phyloP scores from a whole-genome alignment of 2,888 invertebrate genomes.

The Xestia ashworthii region DNA sequence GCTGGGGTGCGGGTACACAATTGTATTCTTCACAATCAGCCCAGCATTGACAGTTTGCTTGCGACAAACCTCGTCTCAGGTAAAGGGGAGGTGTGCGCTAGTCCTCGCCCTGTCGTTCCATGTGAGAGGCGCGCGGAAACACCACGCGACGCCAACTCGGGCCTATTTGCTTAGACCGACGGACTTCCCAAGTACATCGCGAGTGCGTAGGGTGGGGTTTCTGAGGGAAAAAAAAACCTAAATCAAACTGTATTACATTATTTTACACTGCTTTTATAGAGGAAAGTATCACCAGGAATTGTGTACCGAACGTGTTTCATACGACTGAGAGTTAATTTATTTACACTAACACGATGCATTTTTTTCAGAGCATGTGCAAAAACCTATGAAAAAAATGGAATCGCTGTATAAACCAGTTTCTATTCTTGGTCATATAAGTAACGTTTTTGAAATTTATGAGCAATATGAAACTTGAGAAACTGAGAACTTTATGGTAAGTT shows the following conservation, averaged over 20 bases:
- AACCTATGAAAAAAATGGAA: slow-evolving; percentile 37
- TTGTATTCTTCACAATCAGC: too few relatives aligned
- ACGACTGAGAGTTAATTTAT: not conserved
- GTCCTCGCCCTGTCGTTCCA: too few relatives aligned
- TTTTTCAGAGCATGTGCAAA: slow-evolving; percentile 34
- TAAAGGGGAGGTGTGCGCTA: too few relatives aligned
- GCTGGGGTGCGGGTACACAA: too few relatives aligned
- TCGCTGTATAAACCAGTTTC: slow-evolving; percentile 18
- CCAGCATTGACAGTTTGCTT: too few relatives aligned
- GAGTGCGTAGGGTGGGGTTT: not conserved
- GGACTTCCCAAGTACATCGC: too few relatives aligned
- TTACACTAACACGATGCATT: not conserved
- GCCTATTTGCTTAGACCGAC: too few relatives aligned
- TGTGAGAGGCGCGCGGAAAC: too few relatives aligned
- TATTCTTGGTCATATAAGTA: not conserved
- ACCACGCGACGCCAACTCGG: too few relatives aligned
- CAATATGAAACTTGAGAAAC: not conserved
- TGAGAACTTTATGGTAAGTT: not conserved
- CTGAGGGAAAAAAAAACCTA: not conserved
- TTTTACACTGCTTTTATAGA: not conserved
- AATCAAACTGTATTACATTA: not conserved
- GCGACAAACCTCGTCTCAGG: too few relatives aligned
- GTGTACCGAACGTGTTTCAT: not conserved
- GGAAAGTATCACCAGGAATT: not conserved
- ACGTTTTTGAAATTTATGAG: not conserved